Base-by-base conservation (phyloP, 1,140 invertebrate genomes). In the Megalopta genalis region DNA sequence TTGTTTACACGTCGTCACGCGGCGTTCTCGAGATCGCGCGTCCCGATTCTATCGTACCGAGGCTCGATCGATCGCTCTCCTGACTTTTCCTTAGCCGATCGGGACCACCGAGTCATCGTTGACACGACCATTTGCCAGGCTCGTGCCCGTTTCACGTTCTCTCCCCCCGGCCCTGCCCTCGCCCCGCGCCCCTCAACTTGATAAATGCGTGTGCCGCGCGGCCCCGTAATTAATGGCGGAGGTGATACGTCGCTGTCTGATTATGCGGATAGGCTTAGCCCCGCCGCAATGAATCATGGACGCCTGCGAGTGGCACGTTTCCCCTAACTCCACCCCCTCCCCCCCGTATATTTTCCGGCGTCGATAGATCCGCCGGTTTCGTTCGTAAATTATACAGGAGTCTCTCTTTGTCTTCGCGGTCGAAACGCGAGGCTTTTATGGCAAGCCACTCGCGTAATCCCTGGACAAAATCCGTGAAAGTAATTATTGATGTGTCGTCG, bases 231-330 rank as follows among this genome's bases (percentile, higher is more conserved):
- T 85, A 80, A 83, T 79, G 74, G 60, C 74, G 27, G 42, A 59
- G 73, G 73, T 77, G 77, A 83, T 80, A 83, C 77, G 77, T 78
- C 63, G 74, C 64, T 67, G 71, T 77, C 75, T 83, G 81, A 85
- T 85, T 85, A 80, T 81, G 70, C 69, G 84, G 80, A 54, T 73
- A 80, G 71, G 65, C 70, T 76, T 68, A 83, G 66, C 69, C 57
- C 64, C 8, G 65, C 27, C 8, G 64, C 81, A 49, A 76, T 78
- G 70, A 76, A 83, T 85, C 77, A 82, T 65, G 63, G 37, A 32
- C 32, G 32, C 32, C 32, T 32, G 32, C 32, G 32, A 32, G 32
- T 32, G 32, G 32, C 32, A 32, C 32, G 32, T 32, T 32, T 4
- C 32, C 32, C 32, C 32, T n/a, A n/a, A n/a, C n/a, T n/a, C n/a